Conservation (phyloP, 2,888 invertebrate genomes). For the Hyposoter dolosus region DNA sequence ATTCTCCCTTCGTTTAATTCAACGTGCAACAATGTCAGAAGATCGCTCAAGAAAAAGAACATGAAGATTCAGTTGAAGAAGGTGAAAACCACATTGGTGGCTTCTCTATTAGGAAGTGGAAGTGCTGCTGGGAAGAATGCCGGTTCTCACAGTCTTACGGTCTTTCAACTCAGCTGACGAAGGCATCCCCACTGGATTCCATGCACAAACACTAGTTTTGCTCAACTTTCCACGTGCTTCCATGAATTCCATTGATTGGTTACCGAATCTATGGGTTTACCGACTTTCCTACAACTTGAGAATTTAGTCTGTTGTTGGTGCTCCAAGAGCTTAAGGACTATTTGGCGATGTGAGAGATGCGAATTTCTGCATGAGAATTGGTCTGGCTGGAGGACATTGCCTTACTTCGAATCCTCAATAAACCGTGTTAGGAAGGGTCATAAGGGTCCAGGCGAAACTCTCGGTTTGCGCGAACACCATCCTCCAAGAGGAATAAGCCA, state of each 20-base stretch:
- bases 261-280: background rate
- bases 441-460: constrained; percentile 29
- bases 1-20: background rate
- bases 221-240: background rate
- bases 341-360: background rate
- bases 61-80: constrained; percentile 5
- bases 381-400: constrained; percentile 4
- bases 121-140: constrained; percentile 33
- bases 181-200: constrained; percentile 1
- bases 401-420: constrained; percentile 3
- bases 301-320: background rate
- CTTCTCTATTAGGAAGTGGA: constrained; percentile 40
- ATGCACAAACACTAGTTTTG: background rate
- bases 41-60: background rate
- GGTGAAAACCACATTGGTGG: background rate
- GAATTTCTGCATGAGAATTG: constrained; percentile 4
- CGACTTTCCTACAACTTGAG: background rate
- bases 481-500: constrained; percentile 44
- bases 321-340: background rate
- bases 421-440: constrained; percentile 31
- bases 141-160: constrained; percentile 39
- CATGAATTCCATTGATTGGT: background rate
- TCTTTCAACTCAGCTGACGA: constrained; percentile 3
- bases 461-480: constrained; percentile 35
- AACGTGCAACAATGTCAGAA: constrained; percentile 22